Evolutionary conservation across 2,888 invertebrate species (phyloP), one percentile per base, ranked within the genome.

Genomic region (Trilocha varians): DNA sequence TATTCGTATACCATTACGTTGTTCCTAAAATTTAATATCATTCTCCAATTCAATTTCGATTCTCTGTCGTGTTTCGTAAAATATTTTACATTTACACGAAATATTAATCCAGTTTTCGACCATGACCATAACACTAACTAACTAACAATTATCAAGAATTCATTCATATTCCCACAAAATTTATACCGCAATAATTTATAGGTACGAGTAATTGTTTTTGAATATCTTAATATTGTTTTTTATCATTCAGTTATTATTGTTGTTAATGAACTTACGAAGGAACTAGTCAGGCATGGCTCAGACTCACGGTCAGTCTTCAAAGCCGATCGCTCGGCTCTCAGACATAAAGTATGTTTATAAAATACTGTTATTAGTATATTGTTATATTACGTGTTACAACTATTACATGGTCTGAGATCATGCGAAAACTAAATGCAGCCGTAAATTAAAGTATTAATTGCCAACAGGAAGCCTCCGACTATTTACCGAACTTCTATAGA

Each of bases 321-420:
- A n/a, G n/a, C n/a, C n/a, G n/a, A n/a, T n/a, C n/a, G n/a, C n/a
- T n/a, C n/a, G n/a, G n/a, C n/a, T n/a, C n/a, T n/a, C n/a, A n/a
- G n/a, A n/a, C n/a, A n/a, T n/a, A n/a, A n/a, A n/a, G n/a, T n/a
- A n/a, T n/a, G n/a, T n/a, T n/a, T n/a, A n/a, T n/a, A n/a, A n/a
- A n/a, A n/a, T n/a, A n/a, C n/a, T n/a, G n/a, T n/a, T n/a, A n/a
- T n/a, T n/a, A n/a, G n/a, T n/a, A n/a, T n/a, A n/a, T 33, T 39
- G 36, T 39, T 49, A 53, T 55, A 52, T 52, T 50, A 44, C 35
- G 40, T 49, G 44, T 5, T 25, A 25, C 25, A 25, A 25, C 25
- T 9, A 25, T 25, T 25, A 25, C 25, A 25, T 4, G 25, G 8
- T 36, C 25, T 25, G 25, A 25, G 25, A 25, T 25, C 2, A 25